Base-by-base conservation (phyloP, 2,113 vertebrate species). In the Myiozetetes cayanensis region DNA sequence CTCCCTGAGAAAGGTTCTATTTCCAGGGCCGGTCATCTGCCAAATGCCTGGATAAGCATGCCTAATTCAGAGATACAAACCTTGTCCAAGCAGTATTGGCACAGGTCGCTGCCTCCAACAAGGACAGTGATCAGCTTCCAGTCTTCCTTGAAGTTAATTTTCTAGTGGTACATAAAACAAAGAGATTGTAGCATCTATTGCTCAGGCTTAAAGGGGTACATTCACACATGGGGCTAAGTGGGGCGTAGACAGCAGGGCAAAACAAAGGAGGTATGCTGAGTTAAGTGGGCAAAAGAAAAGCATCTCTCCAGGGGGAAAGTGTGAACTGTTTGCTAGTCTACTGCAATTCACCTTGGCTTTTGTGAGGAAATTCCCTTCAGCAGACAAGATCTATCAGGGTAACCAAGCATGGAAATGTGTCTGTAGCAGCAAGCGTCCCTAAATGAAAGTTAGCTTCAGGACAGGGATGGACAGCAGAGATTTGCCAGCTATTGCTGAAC, bases 61-160 rank as follows among this genome's bases (percentile, higher is more conserved):
- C 80, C 59, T 52, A 68, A 83, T 74, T 94, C 78, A 73, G 85
- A 79, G 78, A 79, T 78, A 89, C 98, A 80, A 97, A 99, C 99
- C 96, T 97, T 96, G 89, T 99, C 96, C 52, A 98, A 93, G 85
- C 99, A 99, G 97, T 98, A 99, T 79, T 98, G 98, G 95, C 99
- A 99, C 72, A 99, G 95, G 97, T 99, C 99, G 3, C 98, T 99
- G 92, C 96, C 97, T 92, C 99, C 99, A 53, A 99, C 95, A 44
- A 99, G 98, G 86, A 99, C 83, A 8, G 99, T 99, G 96, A 99
- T 97, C 96, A 99, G 95, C 97, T 99, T 99, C 99, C 99, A 99
- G 92, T 99, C 99, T 16, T 98, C 96, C 66, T 98, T 77, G 94
- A 99, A 98, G 95, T 99, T 96, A 81, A 99, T 98, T 13, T 97